These are phyloP conservation scores for Dolichomitus sp. DNA, from an alignment of 2,888 invertebrate genomes.

Conservation along the genomic window DNA sequence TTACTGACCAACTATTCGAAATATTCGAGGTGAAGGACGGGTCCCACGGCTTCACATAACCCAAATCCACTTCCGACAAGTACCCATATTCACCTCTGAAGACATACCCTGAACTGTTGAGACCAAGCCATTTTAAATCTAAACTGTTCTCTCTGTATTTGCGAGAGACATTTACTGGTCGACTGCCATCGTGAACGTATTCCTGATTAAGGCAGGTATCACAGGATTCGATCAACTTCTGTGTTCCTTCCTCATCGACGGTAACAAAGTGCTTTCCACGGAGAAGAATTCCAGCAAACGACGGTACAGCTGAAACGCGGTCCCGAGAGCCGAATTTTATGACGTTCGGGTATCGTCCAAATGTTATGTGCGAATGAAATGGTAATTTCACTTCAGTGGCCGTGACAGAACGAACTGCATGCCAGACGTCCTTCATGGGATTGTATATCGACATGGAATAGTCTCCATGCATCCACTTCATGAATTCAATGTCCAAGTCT, in stretches of 20 bases:
- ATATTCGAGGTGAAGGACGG: not conserved
- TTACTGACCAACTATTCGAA: conserved; percentile 68
- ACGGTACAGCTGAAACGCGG: conserved; percentile 74
- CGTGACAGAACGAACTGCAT: conserved; percentile 81
- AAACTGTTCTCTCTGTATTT: conserved; percentile 45
- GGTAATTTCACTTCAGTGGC: conserved; percentile 79
- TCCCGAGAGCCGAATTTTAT: conserved; percentile 76
- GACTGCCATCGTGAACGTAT: conserved; percentile 77
- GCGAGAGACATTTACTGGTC: conserved; percentile 52
- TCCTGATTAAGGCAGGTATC: conserved; percentile 77
- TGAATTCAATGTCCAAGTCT: conserved; percentile 77
- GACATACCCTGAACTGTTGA: conserved; percentile 66
- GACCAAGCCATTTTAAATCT: conserved; percentile 78
- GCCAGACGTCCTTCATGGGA: conserved; percentile 85
- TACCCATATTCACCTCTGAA: conserved; percentile 69
- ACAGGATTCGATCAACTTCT: conserved; percentile 78
- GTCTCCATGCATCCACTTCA: conserved; percentile 79
- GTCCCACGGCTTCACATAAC: not conserved
- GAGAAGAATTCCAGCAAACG: conserved; percentile 77
- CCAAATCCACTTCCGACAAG: not conserved
- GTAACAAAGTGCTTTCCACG: conserved; percentile 81
- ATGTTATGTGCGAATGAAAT: conserved; percentile 75
- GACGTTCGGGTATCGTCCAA: conserved; percentile 71
- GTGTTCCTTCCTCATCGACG: conserved; percentile 79
- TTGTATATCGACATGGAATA: conserved; percentile 85